Evolutionary conservation across 2,797 vertebrate species (phyloP).

Genomic region (Tangara arthus): DNA sequence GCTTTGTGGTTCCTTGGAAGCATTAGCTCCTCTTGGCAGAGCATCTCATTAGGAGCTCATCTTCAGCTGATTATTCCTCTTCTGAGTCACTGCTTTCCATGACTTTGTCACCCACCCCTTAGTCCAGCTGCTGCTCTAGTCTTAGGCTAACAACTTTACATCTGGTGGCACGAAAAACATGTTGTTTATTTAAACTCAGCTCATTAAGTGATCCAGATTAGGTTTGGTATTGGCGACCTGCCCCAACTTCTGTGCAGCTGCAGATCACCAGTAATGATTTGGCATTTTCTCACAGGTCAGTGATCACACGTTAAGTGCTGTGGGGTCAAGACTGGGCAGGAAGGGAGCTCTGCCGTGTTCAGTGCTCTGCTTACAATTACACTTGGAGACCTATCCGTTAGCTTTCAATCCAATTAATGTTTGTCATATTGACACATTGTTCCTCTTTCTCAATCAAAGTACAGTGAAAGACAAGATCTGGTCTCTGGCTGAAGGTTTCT

Average conservation of each 20-base stretch:
- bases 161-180: background rate
- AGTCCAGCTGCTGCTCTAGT: conserved; percentile 6
- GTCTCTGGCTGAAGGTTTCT: background rate
- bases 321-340: background rate
- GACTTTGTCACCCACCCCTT: background rate
- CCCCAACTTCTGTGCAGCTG: background rate
- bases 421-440: background rate
- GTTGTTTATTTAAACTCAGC: conserved; percentile 33
- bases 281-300: background rate
- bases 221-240: background rate
- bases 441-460: background rate
- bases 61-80: conserved; percentile 28
- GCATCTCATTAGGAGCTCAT: conserved; percentile 13
- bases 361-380: background rate
- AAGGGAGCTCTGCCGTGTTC: background rate
- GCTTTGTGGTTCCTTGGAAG: background rate
- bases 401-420: conserved; percentile 19
- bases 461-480: background rate
- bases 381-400: background rate
- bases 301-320: background rate
- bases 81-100: background rate
- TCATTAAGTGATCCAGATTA: conserved; percentile 16
- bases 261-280: background rate
- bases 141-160: background rate
- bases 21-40: background rate